Base-by-base conservation (phyloP, 2,113 vertebrate species). In the Calidris pygmaea region DNA sequence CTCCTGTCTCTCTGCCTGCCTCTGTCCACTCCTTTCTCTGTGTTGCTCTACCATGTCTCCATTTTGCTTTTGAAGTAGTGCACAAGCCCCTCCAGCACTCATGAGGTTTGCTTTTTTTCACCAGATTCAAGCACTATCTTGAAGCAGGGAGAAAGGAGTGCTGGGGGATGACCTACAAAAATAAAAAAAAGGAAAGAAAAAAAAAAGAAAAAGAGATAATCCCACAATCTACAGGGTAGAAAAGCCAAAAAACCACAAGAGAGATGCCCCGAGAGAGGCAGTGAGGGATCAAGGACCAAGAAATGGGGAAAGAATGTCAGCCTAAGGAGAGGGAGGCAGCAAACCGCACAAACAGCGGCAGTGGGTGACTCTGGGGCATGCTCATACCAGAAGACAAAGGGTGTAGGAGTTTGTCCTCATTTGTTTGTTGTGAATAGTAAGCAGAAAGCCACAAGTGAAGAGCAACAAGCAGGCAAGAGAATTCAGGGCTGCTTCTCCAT, bases 381-480 rank as follows among this genome's bases (percentile, higher is more conserved):
- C 45, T 91, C 8, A 6, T 9, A 37, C 13, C 45, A 81, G 68
- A 67, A 89, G 48, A 56, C 19, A 7, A 47, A 78, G 37, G n/a
- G 35, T 39, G 55, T 52, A 50, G 65, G 60, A 86, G 52, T 73
- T 86, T 86, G 83, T 66, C 50, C 55, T 90, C 34, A 41, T 91
- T 68, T 68, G 10, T 85, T 93, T 87, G 43, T 47, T 75, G 52
- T 45, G 39, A 91, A 35, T 16, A 78, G 18, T 22, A 63, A 91
- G 35, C 77, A 91, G 53, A 87, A 91, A 93, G 45, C 39, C 39
- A n/a, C 45, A 85, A 85, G 32, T 35, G 41, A 88, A 78, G 60
- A 78, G 30, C 41, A 87, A 30, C 10, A 85, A 71, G 16, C 50
- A 39, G 34, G 47, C 27, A 53, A 60, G 7, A 59, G 26, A 67